These are phyloP conservation scores for Rhingia campestris DNA, from an alignment of 2,888 invertebrate species.

Conservation along the genomic window DNA sequence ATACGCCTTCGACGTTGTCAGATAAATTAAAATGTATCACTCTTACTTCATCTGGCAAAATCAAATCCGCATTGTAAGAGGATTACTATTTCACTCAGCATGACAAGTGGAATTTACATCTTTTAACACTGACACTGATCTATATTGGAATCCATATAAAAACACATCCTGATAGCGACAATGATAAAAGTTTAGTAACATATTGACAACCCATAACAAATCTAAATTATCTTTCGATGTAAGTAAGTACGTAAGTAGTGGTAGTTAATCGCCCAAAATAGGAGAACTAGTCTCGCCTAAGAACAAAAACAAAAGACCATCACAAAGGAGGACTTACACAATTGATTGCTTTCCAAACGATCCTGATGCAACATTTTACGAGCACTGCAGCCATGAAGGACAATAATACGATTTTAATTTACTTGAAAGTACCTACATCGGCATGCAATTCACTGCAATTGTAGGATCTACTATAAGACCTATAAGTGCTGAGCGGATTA, in stretches of 20 bases:
- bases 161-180: too few relatives aligned
- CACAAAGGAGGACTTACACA: background rate
- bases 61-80: too few relatives aligned
- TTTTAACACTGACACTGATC: too few relatives aligned
- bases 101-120: too few relatives aligned
- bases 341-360: slow-evolving; percentile 9
- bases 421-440: slow-evolving; percentile 14
- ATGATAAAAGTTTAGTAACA: too few relatives aligned
- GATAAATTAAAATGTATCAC: too few relatives aligned
- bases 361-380: background rate
- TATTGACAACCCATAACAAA: too few relatives aligned
- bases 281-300: background rate
- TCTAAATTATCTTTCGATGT: background rate
- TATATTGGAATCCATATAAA: too few relatives aligned
- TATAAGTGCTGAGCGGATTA: slow-evolving; percentile 46
- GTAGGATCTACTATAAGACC: background rate
- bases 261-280: background rate
- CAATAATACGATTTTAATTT: slow-evolving; percentile 22
- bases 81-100: too few relatives aligned
- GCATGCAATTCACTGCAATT: slow-evolving; percentile 15
- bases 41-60: too few relatives aligned
- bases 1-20: too few relatives aligned
- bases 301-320: background rate
- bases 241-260: background rate
- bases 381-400: background rate